Percentiles rank a stretch among this genome's conserved stretches.
Evolutionary conservation across 2,113 vertebrate genomes (phyloP).

Genomic region (Oxyruncus cristatus): DNA sequence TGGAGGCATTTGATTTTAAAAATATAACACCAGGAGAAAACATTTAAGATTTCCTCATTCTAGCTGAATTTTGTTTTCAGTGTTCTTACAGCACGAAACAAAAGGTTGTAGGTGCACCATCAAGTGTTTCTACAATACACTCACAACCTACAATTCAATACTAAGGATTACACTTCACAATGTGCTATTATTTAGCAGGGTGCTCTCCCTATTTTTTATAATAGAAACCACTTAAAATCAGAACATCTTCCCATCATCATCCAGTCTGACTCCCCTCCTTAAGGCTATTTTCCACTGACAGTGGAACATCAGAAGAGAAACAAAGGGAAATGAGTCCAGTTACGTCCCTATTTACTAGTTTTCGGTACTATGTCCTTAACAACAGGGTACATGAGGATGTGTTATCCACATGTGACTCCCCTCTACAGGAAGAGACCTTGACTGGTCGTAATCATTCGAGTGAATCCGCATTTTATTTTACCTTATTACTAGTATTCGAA

Average conservation of each 20-base stretch:
- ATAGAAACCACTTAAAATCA: neutral
- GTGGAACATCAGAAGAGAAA: neutral
- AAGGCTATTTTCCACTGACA: neutral
- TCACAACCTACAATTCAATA: neutral
- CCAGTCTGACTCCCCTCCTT: neutral
- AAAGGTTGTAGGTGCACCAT: neutral
- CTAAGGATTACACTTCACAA: neutral
- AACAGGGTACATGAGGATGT: neutral
- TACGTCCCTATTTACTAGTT: accelerated
- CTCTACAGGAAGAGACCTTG: neutral
- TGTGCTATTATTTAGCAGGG: neutral
- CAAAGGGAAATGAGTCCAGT: neutral
- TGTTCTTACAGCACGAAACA: neutral
- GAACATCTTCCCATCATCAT: neutral
- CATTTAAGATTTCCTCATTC: neutral
- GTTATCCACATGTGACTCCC: neutral
- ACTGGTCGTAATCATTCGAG: neutral
- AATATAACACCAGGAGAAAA: neutral
- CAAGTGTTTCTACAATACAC: neutral
- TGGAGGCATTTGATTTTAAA: neutral
- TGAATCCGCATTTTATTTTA: neutral
- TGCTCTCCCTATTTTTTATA: neutral
- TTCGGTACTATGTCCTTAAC: neutral
- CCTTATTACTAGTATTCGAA: neutral
- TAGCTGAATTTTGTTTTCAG: neutral